Base-by-base conservation (phyloP, 2,888 invertebrate genomes). In the Apamea monoglypha region DNA sequence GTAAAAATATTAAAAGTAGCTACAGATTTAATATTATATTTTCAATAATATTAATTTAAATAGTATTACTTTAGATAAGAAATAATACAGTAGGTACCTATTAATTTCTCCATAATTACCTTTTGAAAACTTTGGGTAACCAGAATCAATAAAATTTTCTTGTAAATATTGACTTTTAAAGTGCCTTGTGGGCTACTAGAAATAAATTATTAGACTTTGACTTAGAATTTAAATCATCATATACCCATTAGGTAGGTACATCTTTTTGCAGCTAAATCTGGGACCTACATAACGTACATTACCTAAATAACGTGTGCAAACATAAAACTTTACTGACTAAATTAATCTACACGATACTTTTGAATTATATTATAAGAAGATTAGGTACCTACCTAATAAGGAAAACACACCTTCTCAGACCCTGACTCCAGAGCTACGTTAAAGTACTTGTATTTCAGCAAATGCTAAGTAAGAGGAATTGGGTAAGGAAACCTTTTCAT, bases 1-100 rank as follows among this genome's bases (percentile, higher is more conserved):
- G 61, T 18, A 77, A 71, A 80, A 68, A 73, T 74, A 74, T 68
- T 74, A 74, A 69, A 73, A 67, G 7, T 67, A 40, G 61, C 4
- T 4, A 72, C 16, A 47, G 36, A 21, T 61, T 16, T 63, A 40
- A 40, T 67, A 53, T 36, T n/a, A 40, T 32, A 59, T 76, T 59
- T 10, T 29, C 1, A 53, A 64, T 29, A 21, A 53, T 18, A 32
- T 14, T 47, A 14, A 16, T 36, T 7, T 12, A 1, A 16, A 29
- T 16, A 16, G 21, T 29, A 21, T 73, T 29, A 40, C 21, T 40
- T 50, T 8, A 47, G 16, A 7, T 72, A 21, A 44, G 2, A 63
- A 40, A 21, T 63, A 14, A 3, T 14, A 25, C 29, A 1, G 7
- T n/a, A n/a, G n/a, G n/a, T 16, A 50, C 44, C 44, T 44, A 16